Percentiles rank a stretch among this genome's conserved stretches.
phyloP scores from a whole-genome alignment of 1,140 invertebrate species.

The Dinoponera quadriceps region DNA sequence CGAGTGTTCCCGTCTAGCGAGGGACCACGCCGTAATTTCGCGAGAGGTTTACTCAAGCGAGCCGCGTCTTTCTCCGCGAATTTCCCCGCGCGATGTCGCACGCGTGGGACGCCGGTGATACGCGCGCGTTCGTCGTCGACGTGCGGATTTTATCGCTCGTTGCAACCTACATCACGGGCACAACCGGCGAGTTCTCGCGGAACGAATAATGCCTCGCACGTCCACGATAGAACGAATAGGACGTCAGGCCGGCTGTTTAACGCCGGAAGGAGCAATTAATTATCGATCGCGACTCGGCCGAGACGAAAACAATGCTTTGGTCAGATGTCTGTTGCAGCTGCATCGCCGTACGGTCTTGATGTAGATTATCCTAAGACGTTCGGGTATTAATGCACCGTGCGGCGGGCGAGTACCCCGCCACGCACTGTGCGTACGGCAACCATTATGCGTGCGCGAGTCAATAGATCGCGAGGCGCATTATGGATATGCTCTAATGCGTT shows the following conservation, averaged over 20 bases:
- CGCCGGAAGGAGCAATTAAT: conserved; percentile 57
- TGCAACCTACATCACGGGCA: neutral
- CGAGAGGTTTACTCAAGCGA: too few relatives aligned
- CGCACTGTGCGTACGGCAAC: conserved; percentile 46
- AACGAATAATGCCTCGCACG: neutral
- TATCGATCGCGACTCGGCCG: conserved; percentile 48
- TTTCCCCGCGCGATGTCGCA: too few relatives aligned
- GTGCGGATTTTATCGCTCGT: conserved; percentile 1
- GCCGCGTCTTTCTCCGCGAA: too few relatives aligned
- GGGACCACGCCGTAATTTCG: neutral
- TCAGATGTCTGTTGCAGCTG: conserved; percentile 68
- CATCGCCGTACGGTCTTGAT: conserved; percentile 49
- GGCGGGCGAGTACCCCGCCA: conserved; percentile 2
- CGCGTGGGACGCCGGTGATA: neutral
- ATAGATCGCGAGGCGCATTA: conserved; percentile 72
- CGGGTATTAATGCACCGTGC: conserved; percentile 62
- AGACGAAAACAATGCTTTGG: conserved; percentile 66
- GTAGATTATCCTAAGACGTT: conserved; percentile 76
- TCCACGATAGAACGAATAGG: neutral
- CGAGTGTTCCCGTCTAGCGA: neutral
- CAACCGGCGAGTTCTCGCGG: neutral
- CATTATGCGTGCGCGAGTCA: conserved; percentile 68
- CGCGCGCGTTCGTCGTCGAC: neutral
- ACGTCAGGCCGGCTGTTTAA: conserved; percentile 36
- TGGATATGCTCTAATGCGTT: conserved; percentile 53